Conservation (phyloP, 2,888 invertebrate genomes). For the Athalia rosae region DNA sequence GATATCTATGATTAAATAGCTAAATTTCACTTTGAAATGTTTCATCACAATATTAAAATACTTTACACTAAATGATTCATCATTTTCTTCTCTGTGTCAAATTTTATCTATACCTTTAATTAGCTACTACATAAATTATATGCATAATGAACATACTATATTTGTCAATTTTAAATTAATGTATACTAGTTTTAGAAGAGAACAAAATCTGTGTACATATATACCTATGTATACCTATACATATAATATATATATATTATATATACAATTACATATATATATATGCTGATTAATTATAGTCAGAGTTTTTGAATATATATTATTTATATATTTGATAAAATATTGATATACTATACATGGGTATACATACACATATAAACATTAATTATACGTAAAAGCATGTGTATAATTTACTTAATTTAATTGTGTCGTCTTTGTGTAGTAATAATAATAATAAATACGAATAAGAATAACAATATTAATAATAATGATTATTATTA, state of each 20-base stretch:
- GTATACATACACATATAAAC: not conserved
- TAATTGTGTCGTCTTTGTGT: constrained; percentile 27
- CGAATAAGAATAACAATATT: too few species aligned
- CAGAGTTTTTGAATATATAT: constrained; percentile 4
- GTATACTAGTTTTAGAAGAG: not conserved
- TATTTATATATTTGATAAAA: constrained; percentile 13
- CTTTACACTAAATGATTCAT: too few species aligned
- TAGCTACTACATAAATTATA: not conserved
- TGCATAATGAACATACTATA: constrained; percentile 29
- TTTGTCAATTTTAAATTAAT: not conserved
- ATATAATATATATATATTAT: constrained; percentile 12
- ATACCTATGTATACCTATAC: not conserved
- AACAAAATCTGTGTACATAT: not conserved
- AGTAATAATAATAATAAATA: too few species aligned
- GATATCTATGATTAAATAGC: too few species aligned
- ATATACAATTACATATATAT: not conserved
- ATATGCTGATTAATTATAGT: not conserved
- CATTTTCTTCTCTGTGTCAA: too few species aligned
- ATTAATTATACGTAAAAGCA: not conserved
- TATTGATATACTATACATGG: not conserved
- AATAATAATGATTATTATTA: too few species aligned
- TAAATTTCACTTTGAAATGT: too few species aligned
- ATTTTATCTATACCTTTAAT: not conserved
- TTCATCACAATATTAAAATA: too few species aligned
- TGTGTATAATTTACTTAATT: not conserved